Base-by-base conservation (phyloP, 2,888 invertebrate genomes). In the Mystacides longicornis region DNA sequence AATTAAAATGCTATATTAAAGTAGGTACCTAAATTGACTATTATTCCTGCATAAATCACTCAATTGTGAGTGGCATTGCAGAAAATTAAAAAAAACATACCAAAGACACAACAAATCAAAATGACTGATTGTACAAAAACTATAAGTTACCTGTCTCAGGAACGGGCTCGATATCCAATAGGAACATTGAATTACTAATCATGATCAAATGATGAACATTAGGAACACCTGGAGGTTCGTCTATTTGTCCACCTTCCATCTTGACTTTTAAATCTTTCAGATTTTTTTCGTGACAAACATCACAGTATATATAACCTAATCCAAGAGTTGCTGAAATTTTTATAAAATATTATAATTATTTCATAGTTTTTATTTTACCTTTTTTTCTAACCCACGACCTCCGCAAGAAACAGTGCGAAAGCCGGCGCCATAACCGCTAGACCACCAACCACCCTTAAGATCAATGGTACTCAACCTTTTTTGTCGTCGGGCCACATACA, bases 281-380 rank as follows among this genome's bases (percentile, higher is more conserved):
- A 69, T 79, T 88, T 65, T 87, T 89, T 52, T 92, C 90, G 7
- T 93, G 85, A 67, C 98, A 98, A 46, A 80, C 78, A 67, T 94
- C 93, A 72, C 98, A 98, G 68, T 93, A 85, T 23, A 96, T 80
- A 70, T 96, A 97, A 91, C 94, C 94, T 16, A 91, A 85, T 60
- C 86, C 54, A 27, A 57, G 86, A 43, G 81, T 81, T 48, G 75
- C 80, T 77, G 66, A n/a, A n/a, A n/a, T n/a, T n/a, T n/a, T n/a
- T n/a, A n/a, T n/a, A n/a, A n/a, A n/a, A n/a, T n/a, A n/a, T n/a
- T n/a, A n/a, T n/a, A n/a, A n/a, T n/a, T n/a, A n/a, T n/a, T n/a
- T n/a, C n/a, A n/a, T n/a, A n/a, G n/a, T n/a, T n/a, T n/a, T n/a
- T n/a, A n/a, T n/a, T n/a, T n/a, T n/a, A n/a, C n/a, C n/a, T n/a